These are phyloP conservation scores for Ibidorhyncha struthersii DNA, from an alignment of 2,113 vertebrate species.

Conservation along the genomic window DNA sequence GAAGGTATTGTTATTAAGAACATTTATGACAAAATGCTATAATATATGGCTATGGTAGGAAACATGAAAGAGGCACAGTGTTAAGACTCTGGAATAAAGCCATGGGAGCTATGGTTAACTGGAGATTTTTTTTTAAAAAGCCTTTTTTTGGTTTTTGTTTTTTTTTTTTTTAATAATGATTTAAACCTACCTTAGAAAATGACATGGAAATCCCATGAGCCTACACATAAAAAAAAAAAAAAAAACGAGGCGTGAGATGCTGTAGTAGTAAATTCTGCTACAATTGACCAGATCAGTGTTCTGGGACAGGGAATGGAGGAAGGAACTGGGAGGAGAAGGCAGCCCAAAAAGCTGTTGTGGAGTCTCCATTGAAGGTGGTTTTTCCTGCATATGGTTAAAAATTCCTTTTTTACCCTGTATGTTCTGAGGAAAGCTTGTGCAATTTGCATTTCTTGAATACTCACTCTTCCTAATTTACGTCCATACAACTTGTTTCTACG, in stretches of 20 bases:
- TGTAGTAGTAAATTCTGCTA: neutral
- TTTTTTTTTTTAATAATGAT: neutral
- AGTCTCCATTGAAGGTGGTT: neutral
- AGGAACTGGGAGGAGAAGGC: neutral
- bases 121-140: neutral
- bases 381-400: neutral
- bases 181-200: neutral
- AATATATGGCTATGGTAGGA: neutral
- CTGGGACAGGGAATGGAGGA: neutral
- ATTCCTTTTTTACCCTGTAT: neutral
- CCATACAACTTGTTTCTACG: constrained; percentile 8
- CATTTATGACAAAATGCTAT: neutral
- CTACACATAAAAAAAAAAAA: neutral
- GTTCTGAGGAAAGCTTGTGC: neutral
- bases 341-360: neutral
- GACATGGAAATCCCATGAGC: neutral
- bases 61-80: neutral
- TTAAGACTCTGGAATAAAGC: neutral
- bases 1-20: neutral
- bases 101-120: neutral
- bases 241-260: neutral
- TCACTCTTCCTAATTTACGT: constrained; percentile 1
- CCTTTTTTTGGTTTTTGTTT: neutral
- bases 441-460: constrained; percentile 3
- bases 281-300: neutral